Evolutionary conservation across 2,113 vertebrate species (phyloP).

Genomic region (Oceanodroma tethys): DNA sequence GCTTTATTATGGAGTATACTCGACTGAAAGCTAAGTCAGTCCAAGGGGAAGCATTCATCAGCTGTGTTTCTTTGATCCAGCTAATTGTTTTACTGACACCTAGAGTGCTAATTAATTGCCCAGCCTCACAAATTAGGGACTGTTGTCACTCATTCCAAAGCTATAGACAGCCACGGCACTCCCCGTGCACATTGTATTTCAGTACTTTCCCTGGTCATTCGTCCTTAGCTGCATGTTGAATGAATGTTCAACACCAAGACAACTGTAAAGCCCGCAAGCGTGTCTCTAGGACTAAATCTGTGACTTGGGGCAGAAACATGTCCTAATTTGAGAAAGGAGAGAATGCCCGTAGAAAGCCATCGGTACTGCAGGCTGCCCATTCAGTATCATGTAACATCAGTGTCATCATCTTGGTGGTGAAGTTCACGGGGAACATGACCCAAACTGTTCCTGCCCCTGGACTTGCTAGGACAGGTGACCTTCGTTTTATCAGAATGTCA

Average conservation of each 20-base stretch:
- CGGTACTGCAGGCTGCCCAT: neutral
- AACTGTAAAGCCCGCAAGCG: neutral
- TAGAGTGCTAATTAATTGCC: neutral
- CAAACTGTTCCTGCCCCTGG: neutral
- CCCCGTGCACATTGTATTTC: fast-evolving
- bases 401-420: too few relatives aligned
- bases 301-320: neutral
- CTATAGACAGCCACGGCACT: neutral
- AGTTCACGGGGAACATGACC: neutral
- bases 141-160: neutral
- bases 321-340: neutral
- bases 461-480: neutral
- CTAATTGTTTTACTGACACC: neutral
- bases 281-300: neutral
- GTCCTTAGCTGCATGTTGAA: neutral
- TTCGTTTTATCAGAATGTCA: neutral
- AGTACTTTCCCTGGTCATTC: neutral
- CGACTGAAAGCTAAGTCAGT: neutral
- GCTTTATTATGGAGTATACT: neutral
- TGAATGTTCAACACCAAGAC: neutral
- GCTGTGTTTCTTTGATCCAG: neutral
- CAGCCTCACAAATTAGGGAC: neutral
- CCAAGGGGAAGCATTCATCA: neutral
- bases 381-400: too few relatives aligned
- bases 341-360: neutral